Percentiles rank a stretch among this genome's conserved stretches.
phyloP scores from a whole-genome alignment of 2,888 invertebrate species.

The Euplagia quadripunctaria region DNA sequence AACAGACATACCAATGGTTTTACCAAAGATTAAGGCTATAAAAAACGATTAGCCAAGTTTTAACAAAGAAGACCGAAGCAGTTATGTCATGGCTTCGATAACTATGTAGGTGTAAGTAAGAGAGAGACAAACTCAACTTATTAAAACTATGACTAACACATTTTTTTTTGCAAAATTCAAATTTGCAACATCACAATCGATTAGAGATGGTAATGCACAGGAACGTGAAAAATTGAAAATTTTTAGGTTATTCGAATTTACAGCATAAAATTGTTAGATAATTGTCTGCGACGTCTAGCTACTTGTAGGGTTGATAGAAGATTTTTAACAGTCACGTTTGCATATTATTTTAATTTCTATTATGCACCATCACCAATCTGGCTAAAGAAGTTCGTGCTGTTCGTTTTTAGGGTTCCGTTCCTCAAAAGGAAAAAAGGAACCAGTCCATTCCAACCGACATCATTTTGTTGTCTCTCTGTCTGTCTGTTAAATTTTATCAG shows the following conservation, averaged over 20 bases:
- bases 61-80: background rate
- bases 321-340: background rate
- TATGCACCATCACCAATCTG: background rate
- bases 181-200: slow-evolving; percentile 26
- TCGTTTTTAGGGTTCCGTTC: background rate
- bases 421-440: no score
- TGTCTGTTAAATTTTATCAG: no score
- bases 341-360: background rate
- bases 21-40: no score
- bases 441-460: no score
- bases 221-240: slow-evolving; percentile 11
- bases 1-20: no score
- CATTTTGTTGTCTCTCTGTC: no score
- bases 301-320: slow-evolving; percentile 13
- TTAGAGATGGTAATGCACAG: slow-evolving; percentile 26
- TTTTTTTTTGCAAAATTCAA: slow-evolving; percentile 2
- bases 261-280: slow-evolving; percentile 22
- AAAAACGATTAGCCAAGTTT: no score
- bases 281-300: slow-evolving; percentile 18
- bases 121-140: background rate
- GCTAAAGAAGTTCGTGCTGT: background rate
- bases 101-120: no score
- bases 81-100: background rate
- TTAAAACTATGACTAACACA: background rate
- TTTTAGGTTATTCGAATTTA: slow-evolving; percentile 25